Evolutionary conservation across 2,888 invertebrate genomes (phyloP).

Genomic region (Drosophila nr. perissopoda): DNA sequence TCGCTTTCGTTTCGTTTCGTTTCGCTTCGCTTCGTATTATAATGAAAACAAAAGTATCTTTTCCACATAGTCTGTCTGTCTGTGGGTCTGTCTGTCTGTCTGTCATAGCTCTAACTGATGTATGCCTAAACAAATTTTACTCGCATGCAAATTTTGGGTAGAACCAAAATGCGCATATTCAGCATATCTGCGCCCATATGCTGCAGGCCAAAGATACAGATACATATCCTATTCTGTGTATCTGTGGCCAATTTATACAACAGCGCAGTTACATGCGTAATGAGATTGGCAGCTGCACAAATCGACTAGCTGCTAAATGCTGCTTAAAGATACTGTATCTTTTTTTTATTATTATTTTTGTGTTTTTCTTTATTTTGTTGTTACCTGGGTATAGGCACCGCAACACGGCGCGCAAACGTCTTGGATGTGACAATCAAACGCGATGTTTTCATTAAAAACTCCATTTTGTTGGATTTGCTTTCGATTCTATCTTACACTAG

Average conservation of each 20-base stretch:
- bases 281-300: slow-evolving; percentile 41
- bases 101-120: slow-evolving; percentile 32
- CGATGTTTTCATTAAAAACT: slow-evolving; percentile 84
- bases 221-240: slow-evolving; percentile 26
- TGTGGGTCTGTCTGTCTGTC: background rate
- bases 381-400: slow-evolving; percentile 85
- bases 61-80: background rate
- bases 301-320: slow-evolving; percentile 16
- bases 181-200: slow-evolving; percentile 40
- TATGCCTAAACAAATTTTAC: slow-evolving; percentile 46
- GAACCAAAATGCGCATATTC: slow-evolving; percentile 60
- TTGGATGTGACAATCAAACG: slow-evolving; percentile 83
- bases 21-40: slow-evolving; percentile 40
- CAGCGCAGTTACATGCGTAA: slow-evolving; percentile 75
- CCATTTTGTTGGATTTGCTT: slow-evolving; percentile 74
- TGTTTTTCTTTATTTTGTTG: slow-evolving; percentile 52
- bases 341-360: slow-evolving; percentile 1
- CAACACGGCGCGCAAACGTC: slow-evolving; percentile 84
- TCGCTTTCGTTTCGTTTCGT: slow-evolving; percentile 48
- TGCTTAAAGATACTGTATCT: slow-evolving; percentile 50
- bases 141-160: slow-evolving; percentile 61
- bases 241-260: slow-evolving; percentile 53
- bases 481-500: background rate
- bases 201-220: slow-evolving; percentile 33
- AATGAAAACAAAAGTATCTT: slow-evolving; percentile 72